Percentiles rank a stretch among this genome's conserved stretches.
Conservation (phyloP, 2,797 vertebrate species). For the Notoglanidium macrostoma region DNA sequence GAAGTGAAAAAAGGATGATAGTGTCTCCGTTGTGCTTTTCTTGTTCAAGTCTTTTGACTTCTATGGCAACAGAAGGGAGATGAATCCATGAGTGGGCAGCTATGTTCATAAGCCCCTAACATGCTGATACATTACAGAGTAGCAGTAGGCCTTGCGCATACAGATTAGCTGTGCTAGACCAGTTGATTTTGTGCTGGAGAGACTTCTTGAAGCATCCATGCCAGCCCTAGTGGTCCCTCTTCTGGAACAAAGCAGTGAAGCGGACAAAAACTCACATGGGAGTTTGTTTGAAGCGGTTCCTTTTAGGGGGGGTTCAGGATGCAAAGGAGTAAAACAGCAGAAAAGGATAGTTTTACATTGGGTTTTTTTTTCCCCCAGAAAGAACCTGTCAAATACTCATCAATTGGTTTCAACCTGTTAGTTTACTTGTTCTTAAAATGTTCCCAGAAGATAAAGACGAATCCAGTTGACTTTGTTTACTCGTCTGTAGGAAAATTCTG, state of each 20-base stretch:
- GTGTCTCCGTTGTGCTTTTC: conserved; percentile 20
- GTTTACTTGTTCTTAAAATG: conserved; percentile 1
- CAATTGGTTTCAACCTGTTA: conserved; percentile 3
- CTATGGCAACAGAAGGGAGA: conserved; percentile 57
- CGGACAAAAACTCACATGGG: neutral
- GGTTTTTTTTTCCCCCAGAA: neutral
- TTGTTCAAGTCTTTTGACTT: conserved; percentile 10
- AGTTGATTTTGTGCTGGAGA: conserved; percentile 22
- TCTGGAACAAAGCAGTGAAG: conserved; percentile 19
- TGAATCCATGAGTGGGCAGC: conserved; percentile 70
- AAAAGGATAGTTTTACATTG: conserved; percentile 7
- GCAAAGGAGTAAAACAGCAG: neutral
- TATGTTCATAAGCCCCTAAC: conserved; percentile 66
- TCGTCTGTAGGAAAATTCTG: neutral
- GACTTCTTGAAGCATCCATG: conserved; percentile 3
- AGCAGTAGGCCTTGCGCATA: conserved; percentile 30
- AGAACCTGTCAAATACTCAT: conserved; percentile 16
- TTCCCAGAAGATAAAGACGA: conserved; percentile 38
- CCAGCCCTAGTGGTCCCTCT: neutral
- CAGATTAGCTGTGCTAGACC: conserved; percentile 24
- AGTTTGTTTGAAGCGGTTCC: conserved; percentile 13
- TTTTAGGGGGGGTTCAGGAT: neutral
- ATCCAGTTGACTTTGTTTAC: conserved; percentile 23
- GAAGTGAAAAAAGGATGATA: neutral
- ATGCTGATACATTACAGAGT: conserved; percentile 29